phyloP scores from a whole-genome alignment of 2,888 invertebrate genomes.

The Trisateles emortualis region DNA sequence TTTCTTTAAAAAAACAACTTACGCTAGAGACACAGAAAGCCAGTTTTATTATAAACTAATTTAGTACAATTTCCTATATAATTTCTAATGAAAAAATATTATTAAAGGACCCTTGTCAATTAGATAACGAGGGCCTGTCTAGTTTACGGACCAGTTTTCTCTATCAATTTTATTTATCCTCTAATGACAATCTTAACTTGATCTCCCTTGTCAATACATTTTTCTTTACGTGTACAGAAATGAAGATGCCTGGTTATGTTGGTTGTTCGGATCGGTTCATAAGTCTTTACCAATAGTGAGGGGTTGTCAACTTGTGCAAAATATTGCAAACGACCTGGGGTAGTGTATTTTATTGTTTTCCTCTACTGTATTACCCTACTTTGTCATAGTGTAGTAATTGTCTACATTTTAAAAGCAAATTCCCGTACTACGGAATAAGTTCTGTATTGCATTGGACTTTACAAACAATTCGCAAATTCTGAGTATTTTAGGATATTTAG shows the following conservation, averaged over 20 bases:
- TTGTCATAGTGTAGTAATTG: slow-evolving; percentile 24
- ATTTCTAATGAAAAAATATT: slow-evolving; percentile 14
- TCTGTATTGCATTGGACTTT: no score
- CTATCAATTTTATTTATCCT: slow-evolving; percentile 35
- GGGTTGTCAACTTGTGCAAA: slow-evolving; percentile 42
- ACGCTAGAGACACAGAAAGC: neutral
- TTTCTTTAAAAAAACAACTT: neutral
- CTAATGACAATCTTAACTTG: slow-evolving; percentile 24
- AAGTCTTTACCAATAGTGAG: slow-evolving; percentile 43
- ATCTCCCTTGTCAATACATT: slow-evolving; percentile 5
- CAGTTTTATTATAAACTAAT: slow-evolving; percentile 8
- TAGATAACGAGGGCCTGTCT: slow-evolving; percentile 26
- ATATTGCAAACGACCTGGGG: slow-evolving; percentile 43
- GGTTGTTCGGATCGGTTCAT: slow-evolving; percentile 34
- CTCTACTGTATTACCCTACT: slow-evolving; percentile 13
- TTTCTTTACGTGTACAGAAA: slow-evolving; percentile 20
- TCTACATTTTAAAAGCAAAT: no score
- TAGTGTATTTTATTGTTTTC: slow-evolving; percentile 44
- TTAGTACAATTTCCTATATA: slow-evolving; percentile 15
- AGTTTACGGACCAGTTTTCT: slow-evolving; percentile 31
- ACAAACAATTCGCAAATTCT: no score
- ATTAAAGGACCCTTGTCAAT: slow-evolving; percentile 35
- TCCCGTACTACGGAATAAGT: no score
- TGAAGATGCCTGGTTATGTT: slow-evolving; percentile 27
- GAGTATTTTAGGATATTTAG: no score